Evolutionary conservation across 2,797 vertebrate genomes (phyloP).

Genomic region (Danio choprae): DNA sequence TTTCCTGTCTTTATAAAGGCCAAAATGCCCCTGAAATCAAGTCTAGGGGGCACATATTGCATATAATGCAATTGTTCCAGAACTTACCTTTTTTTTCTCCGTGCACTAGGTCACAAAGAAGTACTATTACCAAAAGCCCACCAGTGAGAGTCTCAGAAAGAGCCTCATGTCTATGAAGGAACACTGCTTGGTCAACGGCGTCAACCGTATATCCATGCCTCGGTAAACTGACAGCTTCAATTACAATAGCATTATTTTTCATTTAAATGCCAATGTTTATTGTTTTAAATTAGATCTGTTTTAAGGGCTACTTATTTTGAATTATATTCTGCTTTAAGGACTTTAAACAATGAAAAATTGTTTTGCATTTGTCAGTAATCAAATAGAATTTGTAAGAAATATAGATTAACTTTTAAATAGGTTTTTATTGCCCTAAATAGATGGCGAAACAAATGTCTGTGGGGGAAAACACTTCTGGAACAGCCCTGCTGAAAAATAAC

Average conservation of each 20-base stretch:
- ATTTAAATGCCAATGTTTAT: background rate
- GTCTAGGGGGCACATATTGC: too few species aligned
- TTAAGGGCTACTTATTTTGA: background rate
- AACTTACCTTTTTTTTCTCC: background rate
- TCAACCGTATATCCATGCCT: slow-evolving; percentile 89
- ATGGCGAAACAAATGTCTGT: background rate
- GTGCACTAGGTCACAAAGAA: slow-evolving; percentile 88
- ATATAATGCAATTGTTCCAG: too few species aligned
- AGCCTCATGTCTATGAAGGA: slow-evolving; percentile 90
- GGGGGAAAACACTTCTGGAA: too few species aligned
- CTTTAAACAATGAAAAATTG: background rate
- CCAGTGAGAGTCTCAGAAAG: slow-evolving; percentile 78
- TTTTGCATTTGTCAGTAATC: background rate
- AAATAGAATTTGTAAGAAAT: background rate
- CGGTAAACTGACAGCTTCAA: slow-evolving; percentile 73
- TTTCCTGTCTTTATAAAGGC: too few species aligned
- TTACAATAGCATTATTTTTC: background rate
- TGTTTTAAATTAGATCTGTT: background rate
- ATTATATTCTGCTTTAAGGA: background rate
- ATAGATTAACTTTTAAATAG: background rate
- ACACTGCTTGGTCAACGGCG: slow-evolving; percentile 83
- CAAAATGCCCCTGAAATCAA: too few species aligned
- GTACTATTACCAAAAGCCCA: slow-evolving; percentile 86
- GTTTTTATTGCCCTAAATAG: background rate
- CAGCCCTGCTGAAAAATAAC: background rate